Conservation (phyloP, 1,140 invertebrate species). For the Venturia canescens region DNA sequence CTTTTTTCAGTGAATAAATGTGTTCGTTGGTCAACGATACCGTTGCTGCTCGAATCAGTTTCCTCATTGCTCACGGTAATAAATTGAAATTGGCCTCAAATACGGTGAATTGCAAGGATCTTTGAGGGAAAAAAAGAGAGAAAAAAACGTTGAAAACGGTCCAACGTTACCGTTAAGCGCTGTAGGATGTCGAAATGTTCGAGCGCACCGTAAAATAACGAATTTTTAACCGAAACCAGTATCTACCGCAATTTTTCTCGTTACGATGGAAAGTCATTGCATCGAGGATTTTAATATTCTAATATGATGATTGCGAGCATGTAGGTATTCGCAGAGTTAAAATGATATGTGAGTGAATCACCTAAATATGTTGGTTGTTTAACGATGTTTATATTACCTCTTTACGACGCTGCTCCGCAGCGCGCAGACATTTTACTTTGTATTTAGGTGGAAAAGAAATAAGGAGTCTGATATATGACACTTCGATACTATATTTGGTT, state of each 20-base stretch:
- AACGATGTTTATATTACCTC: too few species aligned
- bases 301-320: background rate
- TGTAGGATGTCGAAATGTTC: background rate
- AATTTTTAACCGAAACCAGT: background rate
- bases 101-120: background rate
- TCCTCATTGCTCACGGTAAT: conserved; percentile 6
- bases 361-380: background rate
- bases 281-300: background rate
- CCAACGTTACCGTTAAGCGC: background rate
- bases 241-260: conserved; percentile 7
- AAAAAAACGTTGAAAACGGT: background rate
- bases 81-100: background rate
- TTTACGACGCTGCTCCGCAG: too few species aligned
- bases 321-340: background rate
- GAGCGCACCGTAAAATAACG: background rate
- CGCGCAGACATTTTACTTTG: too few species aligned
- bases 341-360: background rate
- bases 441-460: too few species aligned
- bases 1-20: too few species aligned
- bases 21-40: background rate
- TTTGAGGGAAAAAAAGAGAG: background rate
- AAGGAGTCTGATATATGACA: too few species aligned
- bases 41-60: background rate
- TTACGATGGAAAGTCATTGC: background rate
- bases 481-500: background rate